A percentile compares a stretch with the other conserved stretches of the same genome.
Evolutionary conservation across 2,797 vertebrate species (phyloP).

Genomic region (Phoebastria nigripes): DNA sequence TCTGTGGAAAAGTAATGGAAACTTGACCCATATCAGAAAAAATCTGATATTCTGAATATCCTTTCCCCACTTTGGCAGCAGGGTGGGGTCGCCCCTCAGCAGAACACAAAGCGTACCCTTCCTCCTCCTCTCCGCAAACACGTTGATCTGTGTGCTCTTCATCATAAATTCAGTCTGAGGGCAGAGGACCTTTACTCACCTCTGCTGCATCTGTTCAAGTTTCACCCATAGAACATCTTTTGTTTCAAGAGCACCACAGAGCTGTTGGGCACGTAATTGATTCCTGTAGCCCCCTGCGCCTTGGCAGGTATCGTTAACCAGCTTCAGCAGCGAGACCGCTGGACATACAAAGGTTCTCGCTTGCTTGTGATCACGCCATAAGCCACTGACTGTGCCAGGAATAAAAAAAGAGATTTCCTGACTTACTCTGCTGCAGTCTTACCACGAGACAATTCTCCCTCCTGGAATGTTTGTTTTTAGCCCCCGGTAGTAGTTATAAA

Average conservation of each 20-base stretch:
- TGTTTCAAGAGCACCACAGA: not conserved
- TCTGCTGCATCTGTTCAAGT: not conserved
- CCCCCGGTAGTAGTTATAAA: not conserved
- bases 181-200: not conserved
- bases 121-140: not conserved
- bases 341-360: fast-evolving
- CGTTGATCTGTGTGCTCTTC: not conserved
- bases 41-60: not conserved
- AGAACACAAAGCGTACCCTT: not conserved
- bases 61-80: not conserved
- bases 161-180: not conserved
- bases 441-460: not conserved
- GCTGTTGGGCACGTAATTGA: not conserved
- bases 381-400: not conserved
- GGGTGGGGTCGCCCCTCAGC: not conserved
- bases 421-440: not conserved
- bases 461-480: constrained; percentile 13
- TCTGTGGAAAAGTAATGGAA: not conserved
- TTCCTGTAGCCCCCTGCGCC: not conserved
- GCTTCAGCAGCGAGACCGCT: fast-evolving
- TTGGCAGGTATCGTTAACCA: not conserved
- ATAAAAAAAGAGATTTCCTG: not conserved
- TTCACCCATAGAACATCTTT: not conserved
- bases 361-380: not conserved
- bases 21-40: not conserved